Evolutionary conservation across 2,888 invertebrate species (phyloP).

Genomic region (Ophonus ardosiacus): DNA sequence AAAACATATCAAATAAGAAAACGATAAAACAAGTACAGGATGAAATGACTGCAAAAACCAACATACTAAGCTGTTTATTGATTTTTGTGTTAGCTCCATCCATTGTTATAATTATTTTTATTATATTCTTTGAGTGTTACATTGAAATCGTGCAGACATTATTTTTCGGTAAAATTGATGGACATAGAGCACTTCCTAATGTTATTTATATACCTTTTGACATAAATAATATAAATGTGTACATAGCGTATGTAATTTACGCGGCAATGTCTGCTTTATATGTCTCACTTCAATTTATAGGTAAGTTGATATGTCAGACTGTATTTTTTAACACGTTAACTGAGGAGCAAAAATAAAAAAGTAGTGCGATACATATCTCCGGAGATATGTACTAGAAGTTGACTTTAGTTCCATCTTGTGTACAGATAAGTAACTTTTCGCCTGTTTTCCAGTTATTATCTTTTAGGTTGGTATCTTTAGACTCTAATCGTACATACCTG

Average conservation of each 20-base stretch:
- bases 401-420: too few relatives aligned
- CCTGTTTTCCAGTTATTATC: too few relatives aligned
- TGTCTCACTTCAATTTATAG: conserved; percentile 19
- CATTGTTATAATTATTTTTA: conserved; percentile 26
- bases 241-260: neutral
- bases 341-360: too few relatives aligned
- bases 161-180: conserved; percentile 25
- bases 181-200: neutral
- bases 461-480: too few relatives aligned
- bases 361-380: too few relatives aligned
- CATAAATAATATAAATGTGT: neutral
- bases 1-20: neutral
- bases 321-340: too few relatives aligned
- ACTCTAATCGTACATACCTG: too few relatives aligned
- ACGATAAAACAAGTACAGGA: conserved; percentile 19
- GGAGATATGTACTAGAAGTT: too few relatives aligned
- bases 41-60: conserved; percentile 47
- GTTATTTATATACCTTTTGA: conserved; percentile 26
- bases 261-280: neutral
- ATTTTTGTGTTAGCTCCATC: neutral
- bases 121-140: conserved; percentile 15
- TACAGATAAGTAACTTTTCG: too few relatives aligned
- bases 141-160: conserved; percentile 14
- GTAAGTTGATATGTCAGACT: conserved; percentile 7
- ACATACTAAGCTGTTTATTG: conserved; percentile 1